Percentiles rank a stretch among this genome's conserved stretches.
Conservation (phyloP, 2,113 vertebrate genomes). For the Oenanthe oenanthe region DNA sequence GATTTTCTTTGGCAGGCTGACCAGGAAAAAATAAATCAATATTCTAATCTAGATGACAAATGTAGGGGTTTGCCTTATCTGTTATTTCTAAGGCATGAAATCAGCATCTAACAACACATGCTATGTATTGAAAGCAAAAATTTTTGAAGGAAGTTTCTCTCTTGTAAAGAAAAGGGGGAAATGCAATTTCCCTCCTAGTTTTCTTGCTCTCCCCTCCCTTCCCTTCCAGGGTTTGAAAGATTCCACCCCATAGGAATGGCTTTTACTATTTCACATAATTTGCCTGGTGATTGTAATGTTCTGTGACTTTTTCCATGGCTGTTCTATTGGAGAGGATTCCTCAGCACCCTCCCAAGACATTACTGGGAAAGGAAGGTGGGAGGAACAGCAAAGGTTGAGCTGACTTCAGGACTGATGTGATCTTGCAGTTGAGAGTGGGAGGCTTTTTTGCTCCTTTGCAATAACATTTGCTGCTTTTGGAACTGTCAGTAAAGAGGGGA, state of each 20-base stretch:
- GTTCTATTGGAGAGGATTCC: neutral
- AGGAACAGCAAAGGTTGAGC: neutral
- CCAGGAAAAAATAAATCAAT: neutral
- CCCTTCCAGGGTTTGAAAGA: neutral
- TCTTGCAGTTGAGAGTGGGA: slow-evolving; percentile 27
- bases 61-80: neutral
- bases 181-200: neutral
- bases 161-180: neutral
- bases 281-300: neutral
- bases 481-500: slow-evolving; percentile 37
- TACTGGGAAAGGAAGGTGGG: neutral
- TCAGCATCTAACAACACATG: slow-evolving; percentile 17
- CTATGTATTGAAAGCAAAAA: neutral
- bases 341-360: neutral
- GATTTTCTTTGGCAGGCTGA: neutral
- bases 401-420: slow-evolving; percentile 9
- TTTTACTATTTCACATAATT: slow-evolving; percentile 8
- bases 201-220: neutral
- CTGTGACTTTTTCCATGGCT: neutral
- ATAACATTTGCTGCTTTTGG: slow-evolving; percentile 30
- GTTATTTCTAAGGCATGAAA: slow-evolving; percentile 33
- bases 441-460: slow-evolving; percentile 42
- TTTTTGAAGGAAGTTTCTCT: neutral
- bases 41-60: neutral
- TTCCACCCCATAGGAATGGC: neutral